Evolutionary conservation across 1,140 invertebrate species (phyloP), one percentile per base, ranked within the genome.

Genomic region (Protaetia brevitarsis): DNA sequence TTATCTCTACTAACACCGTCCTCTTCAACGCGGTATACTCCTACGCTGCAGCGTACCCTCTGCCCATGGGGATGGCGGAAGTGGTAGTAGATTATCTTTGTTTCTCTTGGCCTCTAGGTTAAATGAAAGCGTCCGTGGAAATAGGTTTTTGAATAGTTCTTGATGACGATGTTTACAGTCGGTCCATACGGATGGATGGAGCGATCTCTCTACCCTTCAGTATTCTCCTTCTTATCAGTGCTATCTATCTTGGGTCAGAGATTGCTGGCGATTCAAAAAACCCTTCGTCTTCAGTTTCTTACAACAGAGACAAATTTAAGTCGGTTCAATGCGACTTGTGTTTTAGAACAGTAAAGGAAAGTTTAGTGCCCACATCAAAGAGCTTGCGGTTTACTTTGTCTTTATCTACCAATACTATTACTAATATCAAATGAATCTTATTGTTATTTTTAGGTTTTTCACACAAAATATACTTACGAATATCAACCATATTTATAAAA

Each of bases 121-220:
- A 51, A 51, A 51, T 51, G 41, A 51, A 51, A 41, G 37, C 37
- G 19, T 16, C 37, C 37, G 13, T 16, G 37, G 37, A 41, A 41
- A 51, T 16, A 19, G 19, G 41, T 51, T 51, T 51, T 51, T 51
- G 41, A 51, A 51, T 51, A 51, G 41, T 51, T 51, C 41, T 19
- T 51, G 16, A 51, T 51, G 41, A 51, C 41, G 41, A 51, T 51
- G 41, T 51, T 51, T 51, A 51, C 41, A 51, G 41, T 51, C 41
- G 19, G 26, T 51, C 41, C 41, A 51, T 51, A 16, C 16, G 41
- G 41, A 51, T 51, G 41, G 41, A 51, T 51, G 26, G 41, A 23
- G 10, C 26, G 13, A 6, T 13, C n/a, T 10, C 16, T 51, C 41
- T 7, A 51, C 3, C 8, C n/a, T n/a, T n/a, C 41, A 7, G 41